A percentile compares a stretch with the other conserved stretches of the same genome.
phyloP scores from a whole-genome alignment of 2,797 vertebrate genomes.

The Notamacropus eugenii region DNA sequence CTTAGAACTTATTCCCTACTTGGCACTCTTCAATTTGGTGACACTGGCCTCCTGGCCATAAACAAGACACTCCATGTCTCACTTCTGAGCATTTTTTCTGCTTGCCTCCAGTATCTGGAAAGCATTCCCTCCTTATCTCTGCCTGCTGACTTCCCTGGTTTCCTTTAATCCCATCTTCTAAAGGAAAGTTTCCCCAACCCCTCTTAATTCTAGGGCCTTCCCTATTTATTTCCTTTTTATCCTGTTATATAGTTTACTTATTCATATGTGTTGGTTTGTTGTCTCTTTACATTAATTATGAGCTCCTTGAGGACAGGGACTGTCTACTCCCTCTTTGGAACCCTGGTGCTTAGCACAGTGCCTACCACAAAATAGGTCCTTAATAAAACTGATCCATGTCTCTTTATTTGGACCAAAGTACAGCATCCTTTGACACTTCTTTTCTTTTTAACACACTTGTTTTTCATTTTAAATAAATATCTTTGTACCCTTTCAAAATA shows the following conservation, averaged over 20 bases:
- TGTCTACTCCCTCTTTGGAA: neutral
- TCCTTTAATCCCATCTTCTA: neutral
- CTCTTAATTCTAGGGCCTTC: neutral
- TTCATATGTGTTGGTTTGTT: neutral
- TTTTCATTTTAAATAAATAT: neutral
- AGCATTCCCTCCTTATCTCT: neutral
- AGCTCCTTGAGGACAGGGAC: neutral
- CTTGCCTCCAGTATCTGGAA: neutral
- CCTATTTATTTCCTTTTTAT: neutral
- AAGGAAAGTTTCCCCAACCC: too few species aligned
- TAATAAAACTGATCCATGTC: neutral
- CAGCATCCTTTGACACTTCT: neutral
- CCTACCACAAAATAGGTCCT: neutral
- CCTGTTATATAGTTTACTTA: neutral
- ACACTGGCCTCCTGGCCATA: neutral
- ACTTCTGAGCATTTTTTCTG: neutral
- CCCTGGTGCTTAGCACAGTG: neutral
- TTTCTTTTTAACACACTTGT: neutral
- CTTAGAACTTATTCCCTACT: neutral
- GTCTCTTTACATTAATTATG: neutral
- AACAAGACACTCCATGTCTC: neutral
- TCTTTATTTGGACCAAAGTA: neutral
- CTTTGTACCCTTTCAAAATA: neutral
- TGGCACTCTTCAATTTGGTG: neutral
- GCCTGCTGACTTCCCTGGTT: neutral